Evolutionary conservation across 64 coral and sea anemone genomes (phyloP).

Genomic region (Montipora cactus): DNA sequence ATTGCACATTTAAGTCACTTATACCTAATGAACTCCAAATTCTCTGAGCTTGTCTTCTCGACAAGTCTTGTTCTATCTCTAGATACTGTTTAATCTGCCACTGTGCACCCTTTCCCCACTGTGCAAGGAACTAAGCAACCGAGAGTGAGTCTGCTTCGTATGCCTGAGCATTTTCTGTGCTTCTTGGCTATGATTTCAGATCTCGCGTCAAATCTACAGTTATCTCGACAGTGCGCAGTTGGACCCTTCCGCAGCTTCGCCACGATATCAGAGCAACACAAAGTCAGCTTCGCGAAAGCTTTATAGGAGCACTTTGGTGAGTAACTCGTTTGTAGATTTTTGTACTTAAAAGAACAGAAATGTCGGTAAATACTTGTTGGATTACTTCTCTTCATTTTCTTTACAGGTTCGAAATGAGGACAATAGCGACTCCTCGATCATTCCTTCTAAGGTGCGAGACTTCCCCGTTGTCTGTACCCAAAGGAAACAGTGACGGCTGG

Average conservation of each 20-base stretch:
- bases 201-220: slow-evolving; percentile 1
- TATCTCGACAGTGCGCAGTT: neutral
- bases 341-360: neutral
- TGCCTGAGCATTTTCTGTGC: neutral
- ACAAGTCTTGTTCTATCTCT: too few species aligned
- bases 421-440: neutral
- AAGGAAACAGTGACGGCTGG: too few species aligned
- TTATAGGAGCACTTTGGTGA: slow-evolving; percentile 21
- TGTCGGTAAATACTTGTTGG: neutral
- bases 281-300: slow-evolving; percentile 8
- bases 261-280: neutral
- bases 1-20: too few species aligned
- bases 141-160: too few species aligned
- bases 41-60: too few species aligned
- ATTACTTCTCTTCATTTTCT: neutral
- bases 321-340: neutral
- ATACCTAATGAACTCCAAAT: neutral
- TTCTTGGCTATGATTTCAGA: neutral
- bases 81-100: too few species aligned
- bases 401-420: neutral
- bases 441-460: neutral
- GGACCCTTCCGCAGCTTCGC: neutral
- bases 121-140: too few species aligned
- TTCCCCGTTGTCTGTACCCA: neutral
- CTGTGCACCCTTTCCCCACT: too few species aligned